Conservation (phyloP, 1,140 invertebrate species). For the Bombus haemorrhoidalis region DNA sequence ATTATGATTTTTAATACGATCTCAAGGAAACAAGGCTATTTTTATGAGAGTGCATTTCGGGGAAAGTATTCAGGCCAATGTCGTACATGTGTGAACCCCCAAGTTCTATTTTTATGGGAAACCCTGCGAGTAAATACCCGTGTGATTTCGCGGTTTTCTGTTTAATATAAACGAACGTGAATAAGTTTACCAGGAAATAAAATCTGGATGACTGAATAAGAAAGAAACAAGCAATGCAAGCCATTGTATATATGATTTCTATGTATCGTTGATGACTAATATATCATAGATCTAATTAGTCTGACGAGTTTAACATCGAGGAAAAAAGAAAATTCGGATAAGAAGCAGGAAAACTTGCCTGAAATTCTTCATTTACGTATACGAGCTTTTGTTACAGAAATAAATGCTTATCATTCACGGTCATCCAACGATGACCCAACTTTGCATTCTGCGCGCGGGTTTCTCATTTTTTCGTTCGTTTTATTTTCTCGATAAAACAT, state of each 20-base stretch:
- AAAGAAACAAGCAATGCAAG: background rate
- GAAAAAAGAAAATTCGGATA: background rate
- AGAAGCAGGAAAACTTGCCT: background rate
- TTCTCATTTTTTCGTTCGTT: background rate
- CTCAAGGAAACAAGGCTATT: conserved; percentile 18
- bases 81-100: conserved; percentile 11
- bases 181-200: background rate
- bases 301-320: too few relatives aligned
- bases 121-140: background rate
- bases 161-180: background rate
- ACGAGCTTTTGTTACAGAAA: conserved; percentile 18
- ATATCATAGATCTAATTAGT: too few relatives aligned
- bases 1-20: conserved; percentile 3
- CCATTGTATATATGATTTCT: background rate
- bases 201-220: background rate
- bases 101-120: conserved; percentile 47
- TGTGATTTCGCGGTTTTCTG: background rate
- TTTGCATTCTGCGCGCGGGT: background rate
- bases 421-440: conserved; percentile 38
- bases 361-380: background rate
- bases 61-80: conserved; percentile 48
- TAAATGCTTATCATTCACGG: conserved; percentile 35
- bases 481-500: too few relatives aligned
- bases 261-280: background rate
- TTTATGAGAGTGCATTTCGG: conserved; percentile 36